Base-by-base conservation (phyloP, 92 coral and sea anemone genomes). In the Palythoa caribaeorum region DNA sequence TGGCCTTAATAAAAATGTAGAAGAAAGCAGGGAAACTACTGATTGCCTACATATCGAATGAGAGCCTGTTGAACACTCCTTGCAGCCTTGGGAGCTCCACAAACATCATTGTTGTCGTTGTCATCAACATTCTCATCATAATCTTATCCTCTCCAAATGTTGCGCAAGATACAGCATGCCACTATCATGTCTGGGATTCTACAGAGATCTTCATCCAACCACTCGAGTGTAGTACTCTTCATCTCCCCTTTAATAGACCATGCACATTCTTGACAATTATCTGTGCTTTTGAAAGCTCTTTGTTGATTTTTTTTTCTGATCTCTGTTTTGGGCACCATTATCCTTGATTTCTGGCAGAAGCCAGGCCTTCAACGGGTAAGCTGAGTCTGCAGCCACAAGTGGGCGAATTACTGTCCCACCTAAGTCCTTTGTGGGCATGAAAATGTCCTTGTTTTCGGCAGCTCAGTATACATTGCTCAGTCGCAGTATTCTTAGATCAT, bases 161-260 rank as follows among this genome's bases (percentile, higher is more conserved):
- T 93, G 76, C 88, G 96, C 6, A 93, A 71, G 17, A 88, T 78
- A 85, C 93, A 90, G 50, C 94, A 93, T 39, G 90, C 96, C 73
- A 91, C 85, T 48, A 93, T 93, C 20, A 87, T 93, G 77, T 93
- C 86, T 60, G 90, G 90, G 39, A 79, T 84, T 87, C 91, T 84
- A 60, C 71, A 11, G 9, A 57, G 65, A 48, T 93, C 94, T 66
- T 90, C 84, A 35, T 91, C 88, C 62, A 91, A 21, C 48, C 87
- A 73, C 55, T 90, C 88, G 6, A 72, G 90, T 39, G n/a, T n/a
- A 91, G 87, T 20, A 72, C 90, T 74, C 91, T 86, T 87, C 90
- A 91, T 70, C 92, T 85, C 1, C 91, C 94, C 73, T 93, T 93
- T 13, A 60, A 28, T 70, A 84, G 65, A 36, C 94, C 94, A 89